Percentiles rank a stretch among this genome's conserved stretches.
phyloP scores from a whole-genome alignment of 2,113 vertebrate species.

The Pseudorhombus dupliciocellatus region DNA sequence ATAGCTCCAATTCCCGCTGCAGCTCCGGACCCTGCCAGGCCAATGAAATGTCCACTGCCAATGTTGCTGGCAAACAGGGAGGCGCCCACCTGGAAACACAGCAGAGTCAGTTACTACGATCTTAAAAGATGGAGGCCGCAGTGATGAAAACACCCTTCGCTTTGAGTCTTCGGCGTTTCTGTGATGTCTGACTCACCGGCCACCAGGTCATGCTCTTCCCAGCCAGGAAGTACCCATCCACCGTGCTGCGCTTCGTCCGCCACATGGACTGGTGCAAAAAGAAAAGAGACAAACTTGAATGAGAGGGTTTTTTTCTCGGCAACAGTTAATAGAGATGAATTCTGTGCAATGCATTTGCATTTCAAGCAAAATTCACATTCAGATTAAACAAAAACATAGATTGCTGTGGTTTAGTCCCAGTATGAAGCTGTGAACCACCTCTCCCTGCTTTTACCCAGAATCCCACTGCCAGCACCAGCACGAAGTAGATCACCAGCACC shows the following conservation, averaged over 20 bases:
- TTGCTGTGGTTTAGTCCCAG: not conserved
- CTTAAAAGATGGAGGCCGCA: not conserved
- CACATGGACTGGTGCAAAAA: constrained; percentile 87
- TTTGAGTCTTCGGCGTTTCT: not conserved
- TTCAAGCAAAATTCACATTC: not conserved
- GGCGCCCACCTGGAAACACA: constrained; percentile 86
- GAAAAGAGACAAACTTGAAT: not conserved
- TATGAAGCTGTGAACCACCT: not conserved
- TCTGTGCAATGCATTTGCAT: not conserved
- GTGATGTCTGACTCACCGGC: constrained; percentile 86
- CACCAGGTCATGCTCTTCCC: constrained; percentile 97
- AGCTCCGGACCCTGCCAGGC: constrained; percentile 93
- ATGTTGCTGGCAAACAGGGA: constrained; percentile 98
- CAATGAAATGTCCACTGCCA: constrained; percentile 96
- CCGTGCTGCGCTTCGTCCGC: constrained; percentile 92
- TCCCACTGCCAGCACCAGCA: constrained; percentile 62
- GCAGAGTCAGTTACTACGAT: not conserved
- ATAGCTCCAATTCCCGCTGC: constrained; percentile 88
- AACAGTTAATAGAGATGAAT: not conserved
- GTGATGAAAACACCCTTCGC: not conserved
- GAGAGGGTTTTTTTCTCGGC: no score
- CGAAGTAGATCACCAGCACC: constrained; percentile 66
- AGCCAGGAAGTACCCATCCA: constrained; percentile 95
- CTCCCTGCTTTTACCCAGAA: constrained; percentile 68
- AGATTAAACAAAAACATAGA: no score